Conservation (phyloP, 2,797 vertebrate species). For the Monodelphis domestica region DNA sequence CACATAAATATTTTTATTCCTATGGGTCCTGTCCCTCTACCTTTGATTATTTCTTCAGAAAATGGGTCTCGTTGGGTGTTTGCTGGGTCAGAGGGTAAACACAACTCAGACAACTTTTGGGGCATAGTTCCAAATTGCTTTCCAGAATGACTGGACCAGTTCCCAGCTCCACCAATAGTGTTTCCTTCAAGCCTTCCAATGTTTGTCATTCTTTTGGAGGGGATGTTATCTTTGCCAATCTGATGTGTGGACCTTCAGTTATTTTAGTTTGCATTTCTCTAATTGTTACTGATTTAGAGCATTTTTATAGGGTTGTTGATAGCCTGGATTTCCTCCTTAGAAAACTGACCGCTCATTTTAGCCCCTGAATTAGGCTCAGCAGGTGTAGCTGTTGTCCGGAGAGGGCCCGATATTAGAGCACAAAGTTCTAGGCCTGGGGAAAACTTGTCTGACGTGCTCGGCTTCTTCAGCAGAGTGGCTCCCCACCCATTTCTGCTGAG, state of each 20-base stretch:
- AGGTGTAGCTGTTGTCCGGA: background rate
- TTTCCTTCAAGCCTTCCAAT: background rate
- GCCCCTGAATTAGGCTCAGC: background rate
- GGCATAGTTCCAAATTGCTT: background rate
- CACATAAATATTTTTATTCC: background rate
- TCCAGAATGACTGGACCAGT: background rate
- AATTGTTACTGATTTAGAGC: background rate
- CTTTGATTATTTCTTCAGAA: conserved; percentile 10
- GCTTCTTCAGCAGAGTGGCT: background rate
- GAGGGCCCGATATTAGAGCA: background rate
- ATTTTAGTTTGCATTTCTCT: background rate
- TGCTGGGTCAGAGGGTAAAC: background rate
- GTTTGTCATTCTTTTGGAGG: background rate
- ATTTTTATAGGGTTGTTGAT: background rate
- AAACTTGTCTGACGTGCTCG: background rate
- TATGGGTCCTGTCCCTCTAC: background rate
- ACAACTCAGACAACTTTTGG: background rate
- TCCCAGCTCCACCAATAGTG: background rate
- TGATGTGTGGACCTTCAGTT: background rate
- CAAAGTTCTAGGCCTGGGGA: background rate
- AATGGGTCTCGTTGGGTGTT: background rate
- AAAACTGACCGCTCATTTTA: background rate
- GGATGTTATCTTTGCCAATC: background rate
- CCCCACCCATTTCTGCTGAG: background rate
- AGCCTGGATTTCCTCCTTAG: background rate